Evolutionary conservation across 30 jellyfish, hydroid and myxozoan species (phyloP), one percentile per base, ranked within the genome.

Genomic region (Chironex yamaguchii): DNA sequence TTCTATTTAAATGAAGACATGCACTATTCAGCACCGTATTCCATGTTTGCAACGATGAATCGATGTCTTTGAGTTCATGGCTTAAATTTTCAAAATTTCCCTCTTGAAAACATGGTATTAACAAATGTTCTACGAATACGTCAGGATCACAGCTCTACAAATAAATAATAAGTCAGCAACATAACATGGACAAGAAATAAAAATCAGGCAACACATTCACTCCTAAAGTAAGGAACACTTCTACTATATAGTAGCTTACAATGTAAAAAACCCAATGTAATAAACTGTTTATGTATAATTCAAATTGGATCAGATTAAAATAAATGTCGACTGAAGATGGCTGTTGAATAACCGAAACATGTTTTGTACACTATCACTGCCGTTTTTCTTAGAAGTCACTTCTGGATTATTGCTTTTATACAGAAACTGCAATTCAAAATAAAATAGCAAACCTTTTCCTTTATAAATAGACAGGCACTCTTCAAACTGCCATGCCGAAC

Each of bases 71-170:
- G 62, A 94, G 22, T 64, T 88, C 96, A 25, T 85, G 82, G 13
- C 84, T 66, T 4, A 94, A 88, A 24, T 32, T 81, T 23, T 89
- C 95, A 74, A 94, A 94, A 12, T 82, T 71, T 12, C 99, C 99
- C 24, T 89, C 95, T 62, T 94, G 96, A 73, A 94, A 94, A 14
- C 87, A 80, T 49, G 89, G 76, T 68, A 82, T 27, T 17, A 94
- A 64, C 27, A 94, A 90, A 66, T 88, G 97, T 24, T 70, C 92
- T 26, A 85, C 63, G 81, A 94, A 94, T 14, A 88, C 33, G 11
- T 94, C 97, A 23, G 30, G 70, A 14, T 91, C 63, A 51, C 99
- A 94, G 82, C 84, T 89, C 99, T 94, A 63, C 67, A 62, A 42
- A 68, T n/a, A 23, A 4, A n/a, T 4, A 6, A 12, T 58, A 13